phyloP scores from a whole-genome alignment of 35 echinoderm and acorn worm species.

The Apostichopus japonicus region DNA sequence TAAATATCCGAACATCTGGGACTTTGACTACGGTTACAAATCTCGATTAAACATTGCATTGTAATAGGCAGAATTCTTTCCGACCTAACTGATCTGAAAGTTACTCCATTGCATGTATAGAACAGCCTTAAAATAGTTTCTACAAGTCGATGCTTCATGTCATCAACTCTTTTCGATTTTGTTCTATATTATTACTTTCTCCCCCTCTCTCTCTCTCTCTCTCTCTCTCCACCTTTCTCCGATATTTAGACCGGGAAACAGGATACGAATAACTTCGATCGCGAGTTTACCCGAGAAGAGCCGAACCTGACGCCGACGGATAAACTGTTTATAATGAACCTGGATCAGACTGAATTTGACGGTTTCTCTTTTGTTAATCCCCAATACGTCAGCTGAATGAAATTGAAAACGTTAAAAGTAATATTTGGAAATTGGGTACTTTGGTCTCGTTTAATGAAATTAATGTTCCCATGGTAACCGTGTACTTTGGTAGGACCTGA shows the following conservation, averaged over 20 bases:
- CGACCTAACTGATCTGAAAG: too few species aligned
- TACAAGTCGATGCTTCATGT: not conserved
- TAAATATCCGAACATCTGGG: too few species aligned
- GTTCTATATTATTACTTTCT: too few species aligned
- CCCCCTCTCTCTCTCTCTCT: not conserved
- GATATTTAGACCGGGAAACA: constrained; percentile 58
- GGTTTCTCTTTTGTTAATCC: constrained; percentile 87
- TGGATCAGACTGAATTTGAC: constrained; percentile 97
- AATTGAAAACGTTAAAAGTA: not conserved
- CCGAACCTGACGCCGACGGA: constrained; percentile 91
- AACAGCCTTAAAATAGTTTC: too few species aligned
- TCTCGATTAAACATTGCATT: too few species aligned
- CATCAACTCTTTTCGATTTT: not conserved
- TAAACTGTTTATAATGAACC: constrained; percentile 99
- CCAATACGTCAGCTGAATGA: constrained; percentile 52
- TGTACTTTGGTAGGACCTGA: constrained; percentile 37
- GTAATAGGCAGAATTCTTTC: too few species aligned
- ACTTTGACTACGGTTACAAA: too few species aligned
- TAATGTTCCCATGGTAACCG: constrained; percentile 31
- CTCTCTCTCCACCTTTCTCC: not conserved
- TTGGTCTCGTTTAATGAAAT: not conserved
- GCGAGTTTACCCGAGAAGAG: constrained; percentile 91
- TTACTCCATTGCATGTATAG: too few species aligned
- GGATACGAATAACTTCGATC: constrained; percentile 94
- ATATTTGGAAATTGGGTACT: not conserved